Base-by-base conservation (phyloP, 1,140 invertebrate genomes). In the Lithobius niger region DNA sequence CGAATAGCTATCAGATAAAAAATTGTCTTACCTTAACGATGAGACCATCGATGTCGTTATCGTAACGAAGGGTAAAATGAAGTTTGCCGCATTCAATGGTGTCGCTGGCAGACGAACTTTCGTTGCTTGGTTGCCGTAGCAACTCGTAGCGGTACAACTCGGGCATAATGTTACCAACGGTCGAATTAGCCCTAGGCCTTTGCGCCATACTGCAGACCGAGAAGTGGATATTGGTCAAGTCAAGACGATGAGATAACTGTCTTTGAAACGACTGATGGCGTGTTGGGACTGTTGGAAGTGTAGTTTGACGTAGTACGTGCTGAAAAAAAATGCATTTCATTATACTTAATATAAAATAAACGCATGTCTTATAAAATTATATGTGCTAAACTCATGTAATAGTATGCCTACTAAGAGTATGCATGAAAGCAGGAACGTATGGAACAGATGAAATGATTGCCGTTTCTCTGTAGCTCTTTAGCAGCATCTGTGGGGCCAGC, bases 101-200 rank as follows among this genome's bases (percentile, higher is more conserved):
- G 54, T 85, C 83, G 15, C 71, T 70, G 2, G 75, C 76, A 27
- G 77, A 78, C 3, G 77, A 74, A 60, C 81, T 84, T 43, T 87
- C 84, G 0, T 79, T 77, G 0, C 83, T 86, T 0, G 80, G 76
- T 64, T 87, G 84, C 49, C 82, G 77, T 3, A 79, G 74, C 52
- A 84, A 61, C 68, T 85, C 82, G 60, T 79, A 79, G 64, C 82
- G 82, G 69, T 88, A 88, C 2, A 88, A 69, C 65, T 90, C 86
- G 24, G 83, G 83, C 78, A 84, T 73, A 19, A 72, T 66, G 24
- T 54, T 50, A 1, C 66, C 68, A 1, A 69, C 57, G 10, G 36
- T 36, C 15, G 31, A 3, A 83, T 80, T 22, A 82, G 72, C 56
- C 82, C 82, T 58, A 79, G 76, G 27, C 77, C 80, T 18, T 60